Percentiles rank a stretch among this genome's conserved stretches.
Evolutionary conservation across 2,113 vertebrate genomes (phyloP).

Genomic region (Podarcis raffonei): DNA sequence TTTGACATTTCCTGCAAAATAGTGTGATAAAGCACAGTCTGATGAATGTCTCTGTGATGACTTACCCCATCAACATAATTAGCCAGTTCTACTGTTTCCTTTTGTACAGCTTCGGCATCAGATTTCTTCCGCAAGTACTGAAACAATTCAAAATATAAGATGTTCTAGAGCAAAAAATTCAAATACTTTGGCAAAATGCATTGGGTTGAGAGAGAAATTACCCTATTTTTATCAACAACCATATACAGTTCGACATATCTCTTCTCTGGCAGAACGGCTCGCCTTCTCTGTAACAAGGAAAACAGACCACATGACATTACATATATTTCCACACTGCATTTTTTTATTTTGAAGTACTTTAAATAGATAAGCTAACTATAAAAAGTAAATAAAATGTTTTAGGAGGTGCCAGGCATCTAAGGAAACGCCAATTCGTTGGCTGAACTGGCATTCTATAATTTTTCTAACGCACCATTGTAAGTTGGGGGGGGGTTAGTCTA

Average conservation of each 20-base stretch:
- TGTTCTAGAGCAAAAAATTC: neutral
- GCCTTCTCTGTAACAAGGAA: conserved; percentile 76
- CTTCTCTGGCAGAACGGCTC: conserved; percentile 78
- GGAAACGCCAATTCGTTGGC: neutral
- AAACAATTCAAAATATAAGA: conserved; percentile 38
- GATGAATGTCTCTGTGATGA: conserved; percentile 2
- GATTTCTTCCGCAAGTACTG: conserved; percentile 76
- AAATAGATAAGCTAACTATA: neutral
- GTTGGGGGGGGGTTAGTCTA: no score
- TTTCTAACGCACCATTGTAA: neutral
- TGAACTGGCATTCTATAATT: neutral
- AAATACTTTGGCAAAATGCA: neutral
- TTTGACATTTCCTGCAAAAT: conserved; percentile 20
- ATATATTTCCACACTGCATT: neutral
- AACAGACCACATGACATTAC: neutral
- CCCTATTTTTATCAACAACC: conserved; percentile 85
- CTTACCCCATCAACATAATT: conserved; percentile 88
- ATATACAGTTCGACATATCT: conserved; percentile 85
- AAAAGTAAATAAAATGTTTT: neutral
- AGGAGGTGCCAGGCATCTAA: neutral
- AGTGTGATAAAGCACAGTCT: neutral
- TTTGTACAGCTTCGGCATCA: conserved; percentile 71
- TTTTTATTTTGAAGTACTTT: neutral
- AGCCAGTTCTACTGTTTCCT: conserved; percentile 81
- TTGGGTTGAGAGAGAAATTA: conserved; percentile 47